Evolutionary conservation across 2,113 vertebrate species (phyloP).

Genomic region (Callipepla squamata): DNA sequence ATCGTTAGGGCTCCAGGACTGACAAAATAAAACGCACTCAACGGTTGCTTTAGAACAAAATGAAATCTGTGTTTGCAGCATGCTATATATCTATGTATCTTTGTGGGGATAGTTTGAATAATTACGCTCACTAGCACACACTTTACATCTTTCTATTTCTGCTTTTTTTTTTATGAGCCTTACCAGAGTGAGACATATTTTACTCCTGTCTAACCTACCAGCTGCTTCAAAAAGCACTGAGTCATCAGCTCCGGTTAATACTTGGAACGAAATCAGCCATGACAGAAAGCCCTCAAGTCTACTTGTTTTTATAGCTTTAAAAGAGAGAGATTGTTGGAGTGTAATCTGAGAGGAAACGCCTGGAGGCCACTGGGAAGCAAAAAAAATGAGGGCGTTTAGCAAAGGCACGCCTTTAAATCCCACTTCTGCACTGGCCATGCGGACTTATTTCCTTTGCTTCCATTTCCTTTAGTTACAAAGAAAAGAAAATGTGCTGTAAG

Average conservation of each 20-base stretch:
- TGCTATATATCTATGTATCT: background rate
- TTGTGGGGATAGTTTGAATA: background rate
- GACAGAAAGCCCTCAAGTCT: background rate
- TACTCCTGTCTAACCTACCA: background rate
- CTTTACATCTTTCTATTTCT: background rate
- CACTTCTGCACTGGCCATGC: background rate
- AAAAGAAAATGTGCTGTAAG: background rate
- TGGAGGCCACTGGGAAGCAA: background rate
- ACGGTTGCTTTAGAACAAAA: background rate
- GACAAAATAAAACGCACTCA: background rate
- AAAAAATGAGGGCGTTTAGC: background rate
- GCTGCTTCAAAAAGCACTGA: slow-evolving; percentile 15
- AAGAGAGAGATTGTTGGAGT: background rate
- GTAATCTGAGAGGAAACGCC: slow-evolving; percentile 30
- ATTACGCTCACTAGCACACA: background rate
- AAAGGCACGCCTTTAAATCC: background rate
- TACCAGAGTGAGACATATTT: background rate
- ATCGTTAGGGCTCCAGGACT: background rate
- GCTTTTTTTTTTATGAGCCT: background rate
- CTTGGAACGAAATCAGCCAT: slow-evolving; percentile 10
- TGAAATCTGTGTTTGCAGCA: background rate
- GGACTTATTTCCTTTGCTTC: background rate
- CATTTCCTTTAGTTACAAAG: background rate
- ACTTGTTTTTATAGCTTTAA: background rate
- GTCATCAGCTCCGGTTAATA: background rate